Percentiles rank a stretch among this genome's conserved stretches.
Evolutionary conservation across 2,797 vertebrate genomes (phyloP).

Genomic region (Syndactyla subalaris): DNA sequence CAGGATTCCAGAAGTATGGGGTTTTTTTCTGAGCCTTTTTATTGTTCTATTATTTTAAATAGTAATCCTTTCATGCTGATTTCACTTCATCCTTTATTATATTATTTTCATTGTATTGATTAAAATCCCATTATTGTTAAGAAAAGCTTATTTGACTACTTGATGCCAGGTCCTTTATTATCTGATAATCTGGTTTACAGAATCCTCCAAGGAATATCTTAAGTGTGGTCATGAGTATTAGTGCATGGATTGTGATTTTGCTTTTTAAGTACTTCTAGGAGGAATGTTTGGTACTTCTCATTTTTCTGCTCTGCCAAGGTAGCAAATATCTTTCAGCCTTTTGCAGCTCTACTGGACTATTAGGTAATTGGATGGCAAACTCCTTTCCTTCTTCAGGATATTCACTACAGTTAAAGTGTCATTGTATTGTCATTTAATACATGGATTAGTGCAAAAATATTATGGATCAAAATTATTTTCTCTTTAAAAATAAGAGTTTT

Average conservation of each 20-base stretch:
- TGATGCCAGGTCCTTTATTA: neutral
- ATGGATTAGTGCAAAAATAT: neutral
- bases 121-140: constrained; percentile 10
- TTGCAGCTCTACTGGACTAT: neutral
- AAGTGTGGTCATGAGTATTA: neutral
- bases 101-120: constrained; percentile 18
- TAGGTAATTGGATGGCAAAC: neutral
- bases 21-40: neutral
- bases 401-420: neutral
- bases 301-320: neutral
- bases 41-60: neutral
- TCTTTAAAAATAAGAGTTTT: neutral
- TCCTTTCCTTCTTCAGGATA: neutral
- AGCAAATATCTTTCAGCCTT: neutral
- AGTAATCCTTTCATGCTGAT: neutral
- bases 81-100: neutral
- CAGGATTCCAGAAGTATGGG: neutral
- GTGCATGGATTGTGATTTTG: neutral
- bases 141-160: constrained; percentile 2
- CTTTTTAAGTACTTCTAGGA: neutral
- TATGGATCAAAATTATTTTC: neutral
- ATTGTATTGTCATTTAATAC: neutral
- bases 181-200: neutral
- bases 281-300: neutral
- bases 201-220: neutral